A percentile compares a stretch with the other conserved stretches of the same genome.
Evolutionary conservation across 2,797 vertebrate species (phyloP).

Genomic region (Notamacropus eugenii): DNA sequence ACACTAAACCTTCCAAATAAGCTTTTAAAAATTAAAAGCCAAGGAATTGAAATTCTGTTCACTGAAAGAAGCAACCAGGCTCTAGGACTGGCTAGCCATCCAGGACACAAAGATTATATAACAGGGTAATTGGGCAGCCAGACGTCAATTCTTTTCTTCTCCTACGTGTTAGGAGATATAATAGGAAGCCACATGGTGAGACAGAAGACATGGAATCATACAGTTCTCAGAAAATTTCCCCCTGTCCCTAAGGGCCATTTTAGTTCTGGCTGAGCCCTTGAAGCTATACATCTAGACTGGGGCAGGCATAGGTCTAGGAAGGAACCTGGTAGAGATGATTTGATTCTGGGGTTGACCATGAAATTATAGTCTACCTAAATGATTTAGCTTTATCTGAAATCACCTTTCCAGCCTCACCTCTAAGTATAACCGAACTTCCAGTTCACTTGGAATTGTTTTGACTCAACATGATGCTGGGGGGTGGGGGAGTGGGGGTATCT

Average conservation of each 20-base stretch:
- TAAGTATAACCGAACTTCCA: neutral
- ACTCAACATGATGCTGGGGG: too few relatives aligned
- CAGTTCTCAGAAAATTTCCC: constrained; percentile 4
- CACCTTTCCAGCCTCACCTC: constrained; percentile 1
- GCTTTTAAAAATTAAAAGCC: constrained; percentile 50
- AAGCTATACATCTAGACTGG: neutral
- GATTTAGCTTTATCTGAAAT: neutral
- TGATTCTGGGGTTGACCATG: neutral
- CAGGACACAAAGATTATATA: constrained; percentile 14
- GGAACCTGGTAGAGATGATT: neutral
- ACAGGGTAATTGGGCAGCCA: constrained; percentile 32
- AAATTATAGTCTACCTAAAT: neutral
- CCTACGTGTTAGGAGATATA: neutral
- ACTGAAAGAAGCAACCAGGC: constrained; percentile 48
- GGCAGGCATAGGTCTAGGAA: neutral
- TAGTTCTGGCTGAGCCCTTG: neutral
- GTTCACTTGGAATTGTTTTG: constrained; percentile 12
- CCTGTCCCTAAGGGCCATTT: neutral
- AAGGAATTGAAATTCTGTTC: constrained; percentile 44
- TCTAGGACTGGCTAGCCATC: neutral
- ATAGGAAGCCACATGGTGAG: neutral
- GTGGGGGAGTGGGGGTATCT: neutral
- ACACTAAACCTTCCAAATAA: constrained; percentile 55
- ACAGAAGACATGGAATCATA: neutral
- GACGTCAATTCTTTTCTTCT: constrained; percentile 49